phyloP scores from a whole-genome alignment of 2,888 invertebrate genomes.

The Tanypteryx hageni region DNA sequence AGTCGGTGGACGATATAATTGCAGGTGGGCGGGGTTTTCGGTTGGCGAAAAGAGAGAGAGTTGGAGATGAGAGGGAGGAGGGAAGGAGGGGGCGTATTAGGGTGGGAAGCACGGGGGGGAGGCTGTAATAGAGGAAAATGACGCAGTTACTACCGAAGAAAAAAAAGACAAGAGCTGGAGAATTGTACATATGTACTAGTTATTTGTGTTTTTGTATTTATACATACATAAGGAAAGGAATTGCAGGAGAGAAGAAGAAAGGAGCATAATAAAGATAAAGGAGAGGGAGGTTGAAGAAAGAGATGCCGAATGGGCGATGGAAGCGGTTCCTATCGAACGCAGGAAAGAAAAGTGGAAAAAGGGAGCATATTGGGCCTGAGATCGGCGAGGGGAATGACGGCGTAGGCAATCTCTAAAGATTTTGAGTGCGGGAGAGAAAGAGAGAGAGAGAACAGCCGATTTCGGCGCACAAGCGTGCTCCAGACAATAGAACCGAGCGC shows the following conservation, averaged over 20 bases:
- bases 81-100: not conserved
- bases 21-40: conserved; percentile 33
- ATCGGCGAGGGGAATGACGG: not conserved
- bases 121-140: conserved; percentile 22
- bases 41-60: not conserved
- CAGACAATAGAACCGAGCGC: not conserved
- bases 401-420: not conserved
- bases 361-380: not conserved
- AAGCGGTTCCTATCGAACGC: conserved; percentile 16
- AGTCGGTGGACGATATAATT: conserved; percentile 59
- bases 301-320: not conserved
- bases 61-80: not conserved
- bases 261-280: not conserved
- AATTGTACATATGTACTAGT: not conserved
- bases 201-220: not conserved
- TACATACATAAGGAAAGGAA: not conserved
- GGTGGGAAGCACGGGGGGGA: not conserved
- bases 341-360: not conserved
- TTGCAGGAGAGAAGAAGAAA: not conserved
- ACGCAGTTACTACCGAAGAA: not conserved
- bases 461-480: not conserved
- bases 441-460: not conserved
- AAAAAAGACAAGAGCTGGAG: not conserved
- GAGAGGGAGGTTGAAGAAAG: too few species aligned
- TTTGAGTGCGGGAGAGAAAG: not conserved